These are phyloP conservation scores for Redunca redunca DNA, from an alignment of 2,113 vertebrate genomes.

Conservation along the genomic window DNA sequence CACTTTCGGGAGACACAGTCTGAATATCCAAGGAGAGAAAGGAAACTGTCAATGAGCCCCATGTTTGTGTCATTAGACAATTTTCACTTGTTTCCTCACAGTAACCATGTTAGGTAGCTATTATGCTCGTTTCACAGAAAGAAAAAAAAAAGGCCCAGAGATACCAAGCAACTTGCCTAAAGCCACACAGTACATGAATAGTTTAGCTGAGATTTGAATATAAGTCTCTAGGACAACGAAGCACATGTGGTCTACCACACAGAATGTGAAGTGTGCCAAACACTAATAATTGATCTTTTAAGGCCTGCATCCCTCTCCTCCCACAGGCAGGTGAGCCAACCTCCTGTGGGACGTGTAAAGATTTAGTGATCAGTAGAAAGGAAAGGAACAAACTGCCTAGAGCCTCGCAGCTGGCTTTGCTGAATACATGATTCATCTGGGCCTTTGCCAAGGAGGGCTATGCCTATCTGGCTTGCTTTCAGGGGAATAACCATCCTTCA, in stretches of 20 bases:
- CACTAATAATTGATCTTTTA: background rate
- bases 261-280: background rate
- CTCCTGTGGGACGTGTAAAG: background rate
- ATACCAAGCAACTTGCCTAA: background rate
- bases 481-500: no score
- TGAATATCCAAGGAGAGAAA: background rate
- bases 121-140: background rate
- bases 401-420: background rate
- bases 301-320: background rate
- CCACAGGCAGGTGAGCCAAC: no score
- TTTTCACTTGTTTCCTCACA: background rate
- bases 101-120: background rate
- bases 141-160: background rate
- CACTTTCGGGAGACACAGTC: background rate
- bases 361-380: background rate
- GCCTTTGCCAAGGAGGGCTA: background rate
- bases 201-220: background rate
- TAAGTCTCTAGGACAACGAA: background rate
- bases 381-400: background rate
- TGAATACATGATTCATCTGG: background rate
- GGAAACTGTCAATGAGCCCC: background rate
- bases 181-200: background rate
- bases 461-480: background rate
- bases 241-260: accelerated
- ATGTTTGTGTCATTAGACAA: background rate